Base-by-base conservation (phyloP, 2,888 invertebrate genomes). In the Ophion obscuratus region DNA sequence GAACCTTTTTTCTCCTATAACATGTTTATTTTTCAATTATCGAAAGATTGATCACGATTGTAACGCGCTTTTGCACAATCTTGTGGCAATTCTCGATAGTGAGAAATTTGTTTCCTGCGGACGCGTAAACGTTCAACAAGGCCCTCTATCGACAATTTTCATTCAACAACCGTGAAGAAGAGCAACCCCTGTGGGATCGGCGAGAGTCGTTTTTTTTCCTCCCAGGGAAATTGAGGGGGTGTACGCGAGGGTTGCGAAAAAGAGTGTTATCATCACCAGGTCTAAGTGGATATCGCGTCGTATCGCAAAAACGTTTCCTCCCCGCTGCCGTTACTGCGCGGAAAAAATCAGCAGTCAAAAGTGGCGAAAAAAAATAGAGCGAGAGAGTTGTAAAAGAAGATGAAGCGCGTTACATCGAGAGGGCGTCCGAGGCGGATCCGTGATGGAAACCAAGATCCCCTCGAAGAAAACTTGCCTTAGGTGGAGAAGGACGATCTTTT, bases 251-350 rank as follows among this genome's bases (percentile, higher is more conserved):
- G 87, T 81, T 77, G 81, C 80, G 88, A 71, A 85, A 83, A 84
- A 85, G 77, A 71, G 81, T 82, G 84, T 87, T 87, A 87, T 80
- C 88, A 88, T 87, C 83, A 81, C 74, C 81, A 27, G 64, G 82
- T 62, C 77, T 88, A 88, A 88, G 87, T 88, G 88, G 88, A 88
- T 88, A 88, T 88, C 86, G 86, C 88, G 85, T 88, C 84, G 86
- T 88, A 88, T 88, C 87, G 87, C 86, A 73, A 87, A 86, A 88
- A 86, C 86, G 71, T 79, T 59, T 75, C 70, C 74, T 68, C 79
- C 81, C 24, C 64, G 81, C 67, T 53, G 84, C 87, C 87, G 88
- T 87, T 88, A 87, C 79, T 17, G 17, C 17, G 53, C 53, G 53
- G 53, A 53, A 53, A 17, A 81, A 82, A 81, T 73, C 74, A 77